These are phyloP conservation scores for Apocrypta bakeri DNA, from an alignment of 1,140 invertebrate genomes.

Conservation along the genomic window DNA sequence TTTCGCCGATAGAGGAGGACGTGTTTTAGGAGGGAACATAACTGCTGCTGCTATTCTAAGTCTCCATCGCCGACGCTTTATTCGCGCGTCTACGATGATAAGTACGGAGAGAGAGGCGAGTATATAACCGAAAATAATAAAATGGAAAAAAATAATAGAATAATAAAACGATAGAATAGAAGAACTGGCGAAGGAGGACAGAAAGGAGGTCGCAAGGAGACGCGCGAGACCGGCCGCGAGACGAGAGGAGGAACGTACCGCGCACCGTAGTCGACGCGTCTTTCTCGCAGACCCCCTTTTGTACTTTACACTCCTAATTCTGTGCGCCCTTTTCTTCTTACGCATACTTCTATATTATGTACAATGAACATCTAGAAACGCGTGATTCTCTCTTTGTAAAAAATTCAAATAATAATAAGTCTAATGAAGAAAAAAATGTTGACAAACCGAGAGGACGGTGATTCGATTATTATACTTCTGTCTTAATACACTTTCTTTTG, in stretches of 20 bases:
- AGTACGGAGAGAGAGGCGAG: slow-evolving; percentile 44
- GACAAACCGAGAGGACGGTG: neutral
- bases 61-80: slow-evolving; percentile 19
- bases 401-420: neutral
- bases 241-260: slow-evolving; percentile 1
- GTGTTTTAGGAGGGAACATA: neutral
- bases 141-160: neutral
- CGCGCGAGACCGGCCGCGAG: neutral
- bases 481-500: slow-evolving; percentile 33
- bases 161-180: neutral
- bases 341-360: neutral
- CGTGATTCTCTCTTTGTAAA: neutral
- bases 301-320: neutral
- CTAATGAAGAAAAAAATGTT: neutral
- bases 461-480: neutral
- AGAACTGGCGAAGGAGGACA: neutral
- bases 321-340: neutral
- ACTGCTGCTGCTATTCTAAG: slow-evolving; percentile 27
- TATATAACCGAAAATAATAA: neutral
- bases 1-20: slow-evolving; percentile 4
- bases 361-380: neutral
- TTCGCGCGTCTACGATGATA: neutral
- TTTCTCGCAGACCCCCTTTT: slow-evolving; percentile 17
- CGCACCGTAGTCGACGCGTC: neutral
- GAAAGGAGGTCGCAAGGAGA: slow-evolving; percentile 20